These are phyloP conservation scores for Dione vanillae DNA, from an alignment of 2,888 invertebrate genomes.

Conservation along the genomic window DNA sequence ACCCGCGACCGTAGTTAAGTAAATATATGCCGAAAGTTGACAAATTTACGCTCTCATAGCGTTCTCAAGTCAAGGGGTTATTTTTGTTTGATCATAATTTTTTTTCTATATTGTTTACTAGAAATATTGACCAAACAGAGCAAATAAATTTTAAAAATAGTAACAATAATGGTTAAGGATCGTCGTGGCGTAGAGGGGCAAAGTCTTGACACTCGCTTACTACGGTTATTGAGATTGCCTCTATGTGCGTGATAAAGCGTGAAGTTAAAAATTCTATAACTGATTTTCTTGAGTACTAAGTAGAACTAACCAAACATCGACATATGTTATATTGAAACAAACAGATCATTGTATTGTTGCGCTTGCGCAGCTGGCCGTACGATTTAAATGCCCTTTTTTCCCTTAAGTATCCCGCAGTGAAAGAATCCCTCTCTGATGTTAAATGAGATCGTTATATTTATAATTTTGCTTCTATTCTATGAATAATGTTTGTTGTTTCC, in stretches of 20 bases:
- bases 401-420: constrained; percentile 47
- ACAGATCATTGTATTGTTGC: constrained; percentile 61
- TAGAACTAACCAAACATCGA: constrained; percentile 43
- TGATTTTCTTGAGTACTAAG: constrained; percentile 34
- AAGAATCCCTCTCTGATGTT: constrained; percentile 48
- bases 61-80: not conserved
- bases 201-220: no score
- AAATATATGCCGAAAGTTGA: constrained; percentile 4
- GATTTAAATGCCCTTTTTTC: constrained; percentile 47
- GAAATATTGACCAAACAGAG: no score
- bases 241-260: no score
- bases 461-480: constrained; percentile 28
- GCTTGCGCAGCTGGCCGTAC: constrained; percentile 56
- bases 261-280: no score
- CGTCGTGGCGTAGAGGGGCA: no score
- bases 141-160: no score
- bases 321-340: constrained; percentile 61
- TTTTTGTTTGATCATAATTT: not conserved
- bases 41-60: constrained; percentile 1
- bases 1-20: constrained; percentile 6
- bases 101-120: no score
- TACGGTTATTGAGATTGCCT: no score
- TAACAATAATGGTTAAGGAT: no score
- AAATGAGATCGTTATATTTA: constrained; percentile 44
- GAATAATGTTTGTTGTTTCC: constrained; percentile 5